Base-by-base conservation (phyloP, 2,797 vertebrate genomes). In the Tamandua tetradactyla region DNA sequence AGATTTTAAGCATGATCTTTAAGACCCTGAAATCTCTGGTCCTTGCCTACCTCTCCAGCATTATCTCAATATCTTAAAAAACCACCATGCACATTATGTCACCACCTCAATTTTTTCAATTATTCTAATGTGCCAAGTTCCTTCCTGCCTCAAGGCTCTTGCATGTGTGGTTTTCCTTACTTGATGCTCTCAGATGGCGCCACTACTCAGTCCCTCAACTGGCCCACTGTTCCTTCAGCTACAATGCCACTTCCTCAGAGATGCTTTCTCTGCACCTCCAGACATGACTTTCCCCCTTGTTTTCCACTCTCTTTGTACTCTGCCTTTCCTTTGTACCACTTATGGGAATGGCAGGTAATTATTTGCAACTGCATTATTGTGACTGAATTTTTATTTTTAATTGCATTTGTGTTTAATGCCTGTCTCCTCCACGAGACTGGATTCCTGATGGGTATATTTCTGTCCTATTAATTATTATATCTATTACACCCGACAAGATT, bases 371-470 rank as follows among this genome's bases (percentile, higher is more conserved):
- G 52, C 52, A 55, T 55, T 55, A 55, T 55, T 55, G 18, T 20
- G 18, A 55, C 13, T 5, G 27, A 74, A 79, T 84, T n/a, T n/a
- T n/a, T 84, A 25, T 57, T 80, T 59, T 82, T 66, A 84, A 23
- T 47, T 91, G 37, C 61, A 55, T 78, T 42, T 49, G 4, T 64
- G 9, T 62, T 72, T 83, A 57, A 42, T 25, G 6, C 80, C 49
- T 62, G 25, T 88, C 49, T 88, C 44, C 5, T 23, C 84, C 86
- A 83, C 27, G 75, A 57, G 78, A n/a, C n/a, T n/a, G 52, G 37
- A 14, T 35, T 78, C 42, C 18, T 85, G 47, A 42, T 61, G 69
- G 49, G 76, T 25, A 84, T 83, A 15, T 25, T 32, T 59, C 57
- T 92, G 68, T 76, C 87, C 69, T 55, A 17, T 40, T 84, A 57